Conservation (phyloP, 2,113 vertebrate genomes). For the Pica pica region DNA sequence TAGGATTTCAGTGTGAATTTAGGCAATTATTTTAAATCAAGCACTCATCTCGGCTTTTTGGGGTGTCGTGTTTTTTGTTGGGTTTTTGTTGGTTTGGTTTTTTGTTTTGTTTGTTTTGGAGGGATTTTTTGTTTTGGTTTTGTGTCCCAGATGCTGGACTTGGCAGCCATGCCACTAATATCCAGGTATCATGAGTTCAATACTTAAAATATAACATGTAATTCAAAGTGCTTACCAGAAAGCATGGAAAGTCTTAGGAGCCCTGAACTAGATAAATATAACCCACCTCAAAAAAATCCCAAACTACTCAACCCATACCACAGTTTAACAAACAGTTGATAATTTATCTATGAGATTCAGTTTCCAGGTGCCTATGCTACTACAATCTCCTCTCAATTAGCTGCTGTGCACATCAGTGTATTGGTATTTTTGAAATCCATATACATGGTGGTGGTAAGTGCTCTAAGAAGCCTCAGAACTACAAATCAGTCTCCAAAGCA, state of each 20-base stretch:
- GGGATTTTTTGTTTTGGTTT: background rate
- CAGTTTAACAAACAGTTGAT: background rate
- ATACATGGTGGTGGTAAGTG: fast-evolving
- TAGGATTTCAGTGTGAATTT: background rate
- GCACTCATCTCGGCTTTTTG: background rate
- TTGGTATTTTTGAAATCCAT: background rate
- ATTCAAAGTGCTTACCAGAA: background rate
- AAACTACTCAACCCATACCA: background rate
- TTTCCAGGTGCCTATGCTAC: background rate
- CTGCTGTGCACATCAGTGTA: background rate
- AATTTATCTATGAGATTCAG: background rate
- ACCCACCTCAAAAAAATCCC: background rate
- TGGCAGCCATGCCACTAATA: background rate
- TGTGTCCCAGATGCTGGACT: background rate
- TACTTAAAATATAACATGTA: background rate
- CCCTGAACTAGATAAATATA: background rate
- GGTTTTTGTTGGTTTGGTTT: background rate
- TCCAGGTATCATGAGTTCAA: background rate
- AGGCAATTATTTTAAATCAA: background rate
- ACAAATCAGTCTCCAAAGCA: background rate
- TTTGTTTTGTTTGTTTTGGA: background rate
- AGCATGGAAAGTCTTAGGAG: background rate
- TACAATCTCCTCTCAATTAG: background rate
- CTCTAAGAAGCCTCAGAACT: background rate
- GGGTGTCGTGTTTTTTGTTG: background rate